Conservation (phyloP, 1,140 invertebrate species). For the Propsilocerus akamusi region DNA sequence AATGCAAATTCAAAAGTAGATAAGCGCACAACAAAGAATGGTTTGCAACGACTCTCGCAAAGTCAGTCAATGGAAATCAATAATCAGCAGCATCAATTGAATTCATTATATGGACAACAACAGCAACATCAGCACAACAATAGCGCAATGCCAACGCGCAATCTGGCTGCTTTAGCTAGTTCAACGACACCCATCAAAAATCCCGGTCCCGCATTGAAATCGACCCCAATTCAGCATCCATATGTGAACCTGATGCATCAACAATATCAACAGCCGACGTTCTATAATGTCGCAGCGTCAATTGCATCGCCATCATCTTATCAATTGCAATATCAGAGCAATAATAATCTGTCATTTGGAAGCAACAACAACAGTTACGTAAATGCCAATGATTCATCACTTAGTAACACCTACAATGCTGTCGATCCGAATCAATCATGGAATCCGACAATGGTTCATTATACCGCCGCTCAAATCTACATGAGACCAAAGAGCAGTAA, state of each 20-base stretch:
- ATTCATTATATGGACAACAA: background rate
- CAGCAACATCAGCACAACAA: background rate
- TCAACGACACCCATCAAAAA: background rate
- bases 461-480: conserved; percentile 24
- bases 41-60: conserved; percentile 2
- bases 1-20: conserved; percentile 67
- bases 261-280: conserved; percentile 9
- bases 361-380: background rate
- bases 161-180: background rate
- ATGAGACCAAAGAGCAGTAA: conserved; percentile 23
- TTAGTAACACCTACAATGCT: too few species aligned
- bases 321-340: background rate
- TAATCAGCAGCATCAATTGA: background rate
- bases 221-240: conserved; percentile 13
- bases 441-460: conserved; percentile 11
- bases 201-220: background rate
- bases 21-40: conserved; percentile 23
- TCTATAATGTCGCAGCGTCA: too few species aligned
- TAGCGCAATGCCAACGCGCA: background rate
- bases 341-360: background rate
- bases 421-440: conserved; percentile 1
- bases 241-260: conserved; percentile 22
- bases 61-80: conserved; percentile 1
- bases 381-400: background rate
- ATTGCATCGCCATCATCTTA: background rate